Base-by-base conservation (phyloP, 2,888 invertebrate species). In the Agapostemon virescens region DNA sequence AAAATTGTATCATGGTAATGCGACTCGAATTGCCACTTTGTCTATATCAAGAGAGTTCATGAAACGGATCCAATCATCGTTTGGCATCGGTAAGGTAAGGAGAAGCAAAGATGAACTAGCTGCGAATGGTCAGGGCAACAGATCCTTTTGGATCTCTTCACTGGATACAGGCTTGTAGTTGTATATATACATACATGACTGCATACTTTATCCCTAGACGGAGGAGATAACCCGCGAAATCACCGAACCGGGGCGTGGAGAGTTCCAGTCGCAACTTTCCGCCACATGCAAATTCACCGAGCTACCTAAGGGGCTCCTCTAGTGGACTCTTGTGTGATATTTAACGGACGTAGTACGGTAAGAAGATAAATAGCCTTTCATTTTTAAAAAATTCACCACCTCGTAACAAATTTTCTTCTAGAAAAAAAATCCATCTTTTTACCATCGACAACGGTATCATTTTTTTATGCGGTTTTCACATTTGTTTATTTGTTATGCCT, bases 51-150 rank as follows among this genome's bases (percentile, higher is more conserved):
- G 93, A 92, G 93, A 92, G 89, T 92, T 92, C 93, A 92, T 93
- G 93, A 93, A 93, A 93, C 92, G 93, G 93, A 93, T 93, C 93
- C 93, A 93, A 93, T 93, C 93, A 93, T 93, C 86, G 75, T 74
- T 61, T 61, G 64, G 74, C 77, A 73, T 78, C 70, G 78, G 69
- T 38, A 52, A 64, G 72, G 42, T 63, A 45, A 68, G 70, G 64
- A 76, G 66, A 67, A 66, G 70, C 67, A 52, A 77, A 75, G 73
- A 85, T 74, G 81, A 78, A 85, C 77, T 79, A 69, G 70, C 77
- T 81, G 82, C 68, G 71, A 86, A 85, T 75, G 77, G 81, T 76
- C 76, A 73, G 74, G 74, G 17, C 74, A 72, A 70, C 73, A 52
- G 78, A 80, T 85, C 77, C 77, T 75, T 38, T 71, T 74, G 61